phyloP scores from a whole-genome alignment of 2,113 vertebrate species.

The Myanophis thanlyinensis region DNA sequence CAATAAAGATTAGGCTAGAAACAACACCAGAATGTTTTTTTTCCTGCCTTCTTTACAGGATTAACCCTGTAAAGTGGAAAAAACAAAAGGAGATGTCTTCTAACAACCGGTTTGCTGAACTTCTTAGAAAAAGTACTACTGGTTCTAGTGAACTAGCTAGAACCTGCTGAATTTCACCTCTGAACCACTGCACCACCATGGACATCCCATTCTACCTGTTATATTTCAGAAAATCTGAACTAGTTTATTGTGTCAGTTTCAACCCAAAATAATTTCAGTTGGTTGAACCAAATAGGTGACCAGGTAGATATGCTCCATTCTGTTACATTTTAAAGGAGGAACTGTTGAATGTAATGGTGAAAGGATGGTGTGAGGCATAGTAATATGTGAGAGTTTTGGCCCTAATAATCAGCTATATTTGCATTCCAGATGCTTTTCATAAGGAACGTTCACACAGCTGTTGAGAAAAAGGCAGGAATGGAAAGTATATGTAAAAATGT shows the following conservation, averaged over 20 bases:
- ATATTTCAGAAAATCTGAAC: constrained; percentile 12
- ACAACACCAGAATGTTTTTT: too few relatives aligned
- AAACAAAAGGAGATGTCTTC: too few relatives aligned
- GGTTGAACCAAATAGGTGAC: constrained; percentile 50
- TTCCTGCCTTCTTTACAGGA: too few relatives aligned
- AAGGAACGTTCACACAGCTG: constrained; percentile 42
- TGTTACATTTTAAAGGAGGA: constrained; percentile 55
- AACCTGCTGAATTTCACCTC: too few relatives aligned
- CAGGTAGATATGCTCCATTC: constrained; percentile 57
- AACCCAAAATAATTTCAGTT: constrained; percentile 61
- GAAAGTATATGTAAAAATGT: constrained; percentile 16
- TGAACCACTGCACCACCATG: not conserved
- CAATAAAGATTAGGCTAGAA: too few relatives aligned
- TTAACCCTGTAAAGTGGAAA: too few relatives aligned
- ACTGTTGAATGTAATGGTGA: constrained; percentile 46
- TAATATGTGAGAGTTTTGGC: constrained; percentile 53
- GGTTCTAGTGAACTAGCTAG: too few relatives aligned
- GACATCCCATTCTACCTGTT: constrained; percentile 37
- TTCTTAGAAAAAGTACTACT: too few relatives aligned
- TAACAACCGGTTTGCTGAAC: too few relatives aligned
- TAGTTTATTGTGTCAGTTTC: constrained; percentile 48
- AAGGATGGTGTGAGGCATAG: constrained; percentile 2
- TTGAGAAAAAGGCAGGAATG: not conserved
- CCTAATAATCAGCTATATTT: constrained; percentile 57
- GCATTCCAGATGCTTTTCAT: constrained; percentile 65